Evolutionary conservation across 2,888 invertebrate species (phyloP).

Genomic region (Sympetrum striolatum): DNA sequence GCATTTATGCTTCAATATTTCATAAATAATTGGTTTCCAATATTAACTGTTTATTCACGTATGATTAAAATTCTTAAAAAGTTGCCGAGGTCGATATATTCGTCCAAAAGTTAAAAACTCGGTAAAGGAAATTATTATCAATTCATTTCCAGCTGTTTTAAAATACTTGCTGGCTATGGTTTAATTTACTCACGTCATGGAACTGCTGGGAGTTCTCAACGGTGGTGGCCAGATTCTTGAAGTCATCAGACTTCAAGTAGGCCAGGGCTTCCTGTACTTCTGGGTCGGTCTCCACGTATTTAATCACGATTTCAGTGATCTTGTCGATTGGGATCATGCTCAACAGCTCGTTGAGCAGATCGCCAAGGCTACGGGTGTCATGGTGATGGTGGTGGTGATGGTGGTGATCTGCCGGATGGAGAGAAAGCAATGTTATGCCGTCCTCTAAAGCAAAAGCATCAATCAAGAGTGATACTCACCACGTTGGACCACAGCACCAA

Average conservation of each 20-base stretch:
- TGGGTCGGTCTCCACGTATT: neutral
- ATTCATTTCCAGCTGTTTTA: neutral
- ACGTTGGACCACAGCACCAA: slow-evolving; percentile 11
- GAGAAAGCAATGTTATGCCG: neutral
- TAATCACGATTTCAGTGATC: neutral
- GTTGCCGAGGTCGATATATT: too few species aligned
- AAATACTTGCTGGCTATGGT: too few species aligned
- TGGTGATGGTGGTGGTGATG: neutral
- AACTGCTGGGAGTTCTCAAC: neutral
- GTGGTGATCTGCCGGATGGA: neutral
- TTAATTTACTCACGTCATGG: neutral
- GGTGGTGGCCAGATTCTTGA: slow-evolving; percentile 6
- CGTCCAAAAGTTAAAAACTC: too few species aligned
- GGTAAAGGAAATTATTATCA: neutral
- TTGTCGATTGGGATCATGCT: neutral
- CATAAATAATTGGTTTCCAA: too few species aligned
- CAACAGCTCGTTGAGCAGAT: neutral
- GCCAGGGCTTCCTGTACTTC: neutral
- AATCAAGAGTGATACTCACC: neutral
- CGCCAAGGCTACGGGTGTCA: neutral
- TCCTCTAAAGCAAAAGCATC: neutral
- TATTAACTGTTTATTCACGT: too few species aligned
- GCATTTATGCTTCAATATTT: too few species aligned
- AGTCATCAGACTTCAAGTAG: neutral
- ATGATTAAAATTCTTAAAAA: too few species aligned